These are phyloP conservation scores for Scaptomyza parva DNA, from an alignment of 2,888 invertebrate genomes.

Conservation along the genomic window DNA sequence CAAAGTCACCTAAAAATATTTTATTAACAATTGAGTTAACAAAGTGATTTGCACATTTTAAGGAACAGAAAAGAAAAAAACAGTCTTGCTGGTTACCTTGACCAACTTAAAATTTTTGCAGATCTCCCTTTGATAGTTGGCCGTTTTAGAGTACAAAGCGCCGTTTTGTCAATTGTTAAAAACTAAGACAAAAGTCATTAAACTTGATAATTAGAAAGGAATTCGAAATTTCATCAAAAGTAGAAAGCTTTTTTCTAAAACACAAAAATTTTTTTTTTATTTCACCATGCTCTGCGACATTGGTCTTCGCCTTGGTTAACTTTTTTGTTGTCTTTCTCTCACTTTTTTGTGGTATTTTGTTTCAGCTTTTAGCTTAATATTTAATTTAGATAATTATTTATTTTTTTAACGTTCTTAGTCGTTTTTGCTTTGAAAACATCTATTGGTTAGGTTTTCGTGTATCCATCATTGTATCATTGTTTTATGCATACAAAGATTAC, in stretches of 20 bases:
- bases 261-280: conserved; percentile 22
- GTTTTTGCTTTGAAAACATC: conserved; percentile 26
- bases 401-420: conserved; percentile 33
- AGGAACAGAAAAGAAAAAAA: conserved; percentile 24
- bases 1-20: conserved; percentile 18
- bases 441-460: not conserved
- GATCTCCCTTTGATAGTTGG: conserved; percentile 38
- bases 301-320: not conserved
- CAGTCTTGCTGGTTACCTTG: conserved; percentile 40
- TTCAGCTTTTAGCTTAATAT: conserved; percentile 46
- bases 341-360: conserved; percentile 8
- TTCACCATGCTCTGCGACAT: conserved; percentile 29
- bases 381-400: conserved; percentile 54
- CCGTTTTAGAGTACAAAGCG: conserved; percentile 7
- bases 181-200: conserved; percentile 7
- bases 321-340: not conserved
- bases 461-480: not conserved
- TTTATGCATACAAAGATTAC: no score
- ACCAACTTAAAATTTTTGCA: conserved; percentile 45
- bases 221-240: conserved; percentile 29
- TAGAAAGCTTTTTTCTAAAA: conserved; percentile 26
- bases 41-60: conserved; percentile 55
- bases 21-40: conserved; percentile 21
- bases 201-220: conserved; percentile 47
- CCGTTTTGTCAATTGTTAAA: conserved; percentile 13